Evolutionary conservation across 2,797 vertebrate genomes (phyloP).

Genomic region (Taeniopygia guttata): DNA sequence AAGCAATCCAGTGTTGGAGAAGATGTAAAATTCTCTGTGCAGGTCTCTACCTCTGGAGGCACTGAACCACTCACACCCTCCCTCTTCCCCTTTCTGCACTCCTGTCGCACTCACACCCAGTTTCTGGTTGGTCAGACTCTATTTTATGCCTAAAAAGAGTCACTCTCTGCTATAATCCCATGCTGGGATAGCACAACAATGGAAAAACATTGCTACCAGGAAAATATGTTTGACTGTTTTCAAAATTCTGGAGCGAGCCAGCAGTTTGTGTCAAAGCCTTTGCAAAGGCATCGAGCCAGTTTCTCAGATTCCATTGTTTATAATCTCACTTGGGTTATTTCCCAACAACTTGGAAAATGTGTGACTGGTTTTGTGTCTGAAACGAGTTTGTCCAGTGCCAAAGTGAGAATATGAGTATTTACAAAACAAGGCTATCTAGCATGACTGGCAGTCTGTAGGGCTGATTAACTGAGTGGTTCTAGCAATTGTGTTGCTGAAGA

Average conservation of each 20-base stretch:
- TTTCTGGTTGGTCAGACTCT: not conserved
- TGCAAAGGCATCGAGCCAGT: not conserved
- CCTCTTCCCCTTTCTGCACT: not conserved
- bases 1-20: not conserved
- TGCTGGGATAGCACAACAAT: not conserved
- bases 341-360: not conserved
- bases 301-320: slow-evolving; percentile 6
- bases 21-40: not conserved
- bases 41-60: not conserved
- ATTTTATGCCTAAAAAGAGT: not conserved
- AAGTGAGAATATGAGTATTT: not conserved
- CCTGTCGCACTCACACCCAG: not conserved
- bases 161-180: not conserved
- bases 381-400: not conserved
- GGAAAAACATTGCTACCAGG: not conserved
- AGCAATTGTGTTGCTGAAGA: not conserved
- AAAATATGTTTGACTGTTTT: not conserved
- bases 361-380: not conserved
- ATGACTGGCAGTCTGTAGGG: not conserved
- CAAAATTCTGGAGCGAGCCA: not conserved
- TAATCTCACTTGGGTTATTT: slow-evolving; percentile 2
- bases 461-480: not conserved
- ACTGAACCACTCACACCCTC: not conserved
- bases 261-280: not conserved
- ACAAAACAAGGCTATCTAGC: not conserved